Percentiles rank a stretch among this genome's conserved stretches.
These are phyloP conservation scores for Branchipolynoe longqiensis DNA, from an alignment of 2,888 invertebrate genomes.

Conservation along the genomic window DNA sequence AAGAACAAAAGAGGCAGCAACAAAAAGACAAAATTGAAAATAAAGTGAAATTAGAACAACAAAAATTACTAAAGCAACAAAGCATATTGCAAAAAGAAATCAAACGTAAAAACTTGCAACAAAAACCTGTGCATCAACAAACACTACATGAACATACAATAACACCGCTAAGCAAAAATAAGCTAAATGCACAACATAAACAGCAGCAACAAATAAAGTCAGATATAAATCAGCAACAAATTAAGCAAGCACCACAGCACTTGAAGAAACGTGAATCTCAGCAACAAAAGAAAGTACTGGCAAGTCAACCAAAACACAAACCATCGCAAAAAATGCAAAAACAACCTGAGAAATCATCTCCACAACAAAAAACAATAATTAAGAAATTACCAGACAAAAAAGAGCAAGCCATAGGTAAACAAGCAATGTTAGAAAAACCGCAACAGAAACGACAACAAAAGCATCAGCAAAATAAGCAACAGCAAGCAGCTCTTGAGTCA, in stretches of 20 bases:
- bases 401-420: background rate
- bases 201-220: background rate
- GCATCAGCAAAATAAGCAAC: background rate
- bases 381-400: background rate
- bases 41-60: background rate
- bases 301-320: background rate
- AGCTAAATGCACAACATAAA: constrained; percentile 5
- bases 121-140: background rate
- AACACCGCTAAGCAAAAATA: background rate
- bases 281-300: background rate
- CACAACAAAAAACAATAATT: background rate
- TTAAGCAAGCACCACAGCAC: background rate
- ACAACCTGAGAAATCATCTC: background rate
- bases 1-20: background rate
- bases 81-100: background rate
- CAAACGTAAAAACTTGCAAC: background rate
- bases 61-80: background rate
- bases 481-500: background rate
- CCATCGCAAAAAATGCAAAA: background rate
- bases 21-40: background rate
- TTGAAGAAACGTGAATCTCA: background rate
- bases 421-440: background rate
- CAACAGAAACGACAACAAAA: background rate
- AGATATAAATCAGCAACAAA: background rate
- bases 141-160: background rate